Base-by-base conservation (phyloP, 2,888 invertebrate species). In the Oscheius sp. region DNA sequence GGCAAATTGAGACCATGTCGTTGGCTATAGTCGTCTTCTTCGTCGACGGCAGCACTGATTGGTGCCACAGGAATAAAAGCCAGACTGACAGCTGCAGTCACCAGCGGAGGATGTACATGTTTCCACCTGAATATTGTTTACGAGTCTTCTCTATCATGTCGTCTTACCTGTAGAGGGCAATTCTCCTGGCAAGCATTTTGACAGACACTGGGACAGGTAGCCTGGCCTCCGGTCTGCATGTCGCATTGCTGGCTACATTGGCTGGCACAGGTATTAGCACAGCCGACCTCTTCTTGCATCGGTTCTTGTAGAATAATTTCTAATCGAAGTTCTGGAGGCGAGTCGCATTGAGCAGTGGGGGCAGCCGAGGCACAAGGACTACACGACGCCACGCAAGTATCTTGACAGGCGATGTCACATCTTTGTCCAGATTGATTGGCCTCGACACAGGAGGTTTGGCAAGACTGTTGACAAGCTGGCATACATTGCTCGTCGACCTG, bases 21-120 rank as follows among this genome's bases (percentile, higher is more conserved):
- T 25, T 58, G 58, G 7, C 27, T 27, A 58, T 16, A 69, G n/a
- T 41, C 61, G 53, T 64, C 76, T 68, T 77, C 80, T 74, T 77
- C 77, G 73, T 53, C 74, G 73, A 71, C 80, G 75, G 64, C 81
- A 81, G 69, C 81, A 81, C 61, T 79, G 77, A 23, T 81, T 77
- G n/a, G 64, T 70, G 53, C 81, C 81, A 52, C 81, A 81, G 35
- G 56, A 52, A 13, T 73, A 79, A 73, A 79, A 81, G 16, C 18
- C 52, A 9, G 74, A 72, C n/a, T 74, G 72, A 61, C 81, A 81
- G 45, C 52, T 72, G 61, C 81, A 81, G 21, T 72, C 64, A 7
- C 73, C 72, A 23, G 73, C 72, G n/a, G 41, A 41, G 56, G 73
- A 75, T 13, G 74, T 64, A 61, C 81, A 81, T 35, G 75, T 74